Evolutionary conservation across 2,113 vertebrate species (phyloP), one percentile per base, ranked within the genome.

Genomic region (Nothobranchius furzeri): DNA sequence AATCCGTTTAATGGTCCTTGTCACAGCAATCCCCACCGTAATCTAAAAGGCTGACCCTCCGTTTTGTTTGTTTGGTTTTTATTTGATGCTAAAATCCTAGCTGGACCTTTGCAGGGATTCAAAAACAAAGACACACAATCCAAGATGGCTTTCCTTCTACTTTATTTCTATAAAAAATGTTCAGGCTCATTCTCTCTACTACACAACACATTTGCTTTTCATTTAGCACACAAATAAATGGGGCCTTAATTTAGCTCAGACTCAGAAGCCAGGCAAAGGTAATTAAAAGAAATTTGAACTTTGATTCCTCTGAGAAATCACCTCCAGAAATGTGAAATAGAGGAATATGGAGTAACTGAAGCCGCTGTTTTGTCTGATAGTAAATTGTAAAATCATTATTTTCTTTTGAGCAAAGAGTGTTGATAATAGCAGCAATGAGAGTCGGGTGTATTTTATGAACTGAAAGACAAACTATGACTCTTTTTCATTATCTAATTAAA

Each of bases 141-240:
- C 63, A 8, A 36, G 17, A 58, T n/a, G 20, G 77, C 55, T 59
- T 3, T 58, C 25, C 52, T 15, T 50, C 20, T 45, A 5, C 50
- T 68, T 70, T 30, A 66, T 63, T 62, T 59, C 15, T 25, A 35
- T 66, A 30, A 57, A 57, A 50, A 47, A 56, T 75, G 46, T 47
- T 51, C 50, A 12, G 14, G 20, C 30, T 30, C 30, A 3, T 30
- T 30, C 30, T 30, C 35, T 53, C 48, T 52, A 46, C 7, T 45
- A 36, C 10, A 6, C 17, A 52, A n/a, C 68, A 4, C 52, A 49
- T 15, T 60, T 46, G 37, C 37, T 40, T 40, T 40, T 63, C 63
- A 72, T 85, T 63, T 49, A 64, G 83, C 73, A 79, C 37, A 35
- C 58, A 84, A 87, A 86, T 87, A 25, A 88, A 84, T 83, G 81